Evolutionary conservation across 2,113 vertebrate genomes (phyloP).

Genomic region (Bubo bubo): DNA sequence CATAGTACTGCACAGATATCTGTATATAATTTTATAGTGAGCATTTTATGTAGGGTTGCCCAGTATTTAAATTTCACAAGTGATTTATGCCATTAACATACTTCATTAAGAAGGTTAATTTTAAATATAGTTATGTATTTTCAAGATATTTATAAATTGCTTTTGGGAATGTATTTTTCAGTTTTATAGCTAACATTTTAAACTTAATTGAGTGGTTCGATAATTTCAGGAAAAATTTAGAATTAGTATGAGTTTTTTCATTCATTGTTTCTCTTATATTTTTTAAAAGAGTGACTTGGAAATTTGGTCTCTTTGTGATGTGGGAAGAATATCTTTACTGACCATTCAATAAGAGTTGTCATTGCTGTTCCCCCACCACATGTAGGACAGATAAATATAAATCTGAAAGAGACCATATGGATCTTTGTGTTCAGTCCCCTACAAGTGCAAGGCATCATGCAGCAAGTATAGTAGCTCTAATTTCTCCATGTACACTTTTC

Average conservation of each 20-base stretch:
- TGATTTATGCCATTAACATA: neutral
- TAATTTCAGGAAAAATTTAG: neutral
- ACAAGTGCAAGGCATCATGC: neutral
- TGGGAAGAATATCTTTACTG: neutral
- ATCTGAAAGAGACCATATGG: neutral
- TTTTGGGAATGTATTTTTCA: neutral
- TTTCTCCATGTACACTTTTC: neutral
- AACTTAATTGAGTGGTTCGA: neutral
- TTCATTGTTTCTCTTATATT: neutral
- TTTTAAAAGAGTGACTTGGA: neutral
- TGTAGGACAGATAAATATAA: neutral
- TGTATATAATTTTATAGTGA: neutral
- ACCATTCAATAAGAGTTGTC: neutral
- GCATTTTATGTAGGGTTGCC: neutral
- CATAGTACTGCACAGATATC: neutral
- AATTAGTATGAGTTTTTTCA: neutral
- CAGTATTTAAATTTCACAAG: neutral
- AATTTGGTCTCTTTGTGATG: neutral
- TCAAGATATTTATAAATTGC: neutral
- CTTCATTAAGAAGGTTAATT: neutral
- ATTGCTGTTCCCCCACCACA: neutral
- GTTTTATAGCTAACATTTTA: neutral
- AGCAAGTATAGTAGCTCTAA: neutral
- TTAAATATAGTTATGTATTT: neutral
- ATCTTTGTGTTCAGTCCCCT: neutral